Evolutionary conservation across 2,797 vertebrate genomes (phyloP), one percentile per base, ranked within the genome.

Genomic region (Ammospiza maritima): DNA sequence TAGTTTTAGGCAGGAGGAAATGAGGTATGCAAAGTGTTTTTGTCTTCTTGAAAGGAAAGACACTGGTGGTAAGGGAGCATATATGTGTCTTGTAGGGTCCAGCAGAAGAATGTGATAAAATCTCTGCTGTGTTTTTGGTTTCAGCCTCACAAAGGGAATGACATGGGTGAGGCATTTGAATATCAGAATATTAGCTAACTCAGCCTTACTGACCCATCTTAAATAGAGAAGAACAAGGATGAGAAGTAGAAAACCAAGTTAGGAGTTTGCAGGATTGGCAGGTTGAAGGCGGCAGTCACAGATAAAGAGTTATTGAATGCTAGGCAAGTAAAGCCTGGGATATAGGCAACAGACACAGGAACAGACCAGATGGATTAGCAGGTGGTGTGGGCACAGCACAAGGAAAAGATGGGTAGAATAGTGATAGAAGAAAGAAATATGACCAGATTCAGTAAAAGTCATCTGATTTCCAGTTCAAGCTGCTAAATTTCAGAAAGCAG

Each of bases 351-450:
- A 53, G 40, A 93, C 25, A 71, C 10, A 48, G 88, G 83, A 94
- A 88, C 40, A 75, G 73, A 92, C 94, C 97, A 98, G 96, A 97
- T 97, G 97, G 95, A 96, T 90, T 93, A 91, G 95, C 97, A 97
- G 96, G 97, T 97, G 97, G 94, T 54, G 36, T 86, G 91, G 93
- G 57, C 60, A 70, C 89, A 96, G 96, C 90, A 90, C 82, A 95
- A 96, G 89, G 32, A 83, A 88, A 93, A 95, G 95, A 97, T 94
- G 91, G 81, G 96, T 97, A 92, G 95, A 94, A 96, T 96, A 93
- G 73, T 96, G 95, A 96, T 93, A 88, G 80, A 91, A 81, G 47
- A 75, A 61, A 92, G 97, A 94, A 97, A 97, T 90, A 97, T 66
- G 72, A 96, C 90, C 90, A 93, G 76, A 96, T 96, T 96, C 92